Conservation (phyloP, 2,888 invertebrate genomes). For the Agonum fuliginosum region DNA sequence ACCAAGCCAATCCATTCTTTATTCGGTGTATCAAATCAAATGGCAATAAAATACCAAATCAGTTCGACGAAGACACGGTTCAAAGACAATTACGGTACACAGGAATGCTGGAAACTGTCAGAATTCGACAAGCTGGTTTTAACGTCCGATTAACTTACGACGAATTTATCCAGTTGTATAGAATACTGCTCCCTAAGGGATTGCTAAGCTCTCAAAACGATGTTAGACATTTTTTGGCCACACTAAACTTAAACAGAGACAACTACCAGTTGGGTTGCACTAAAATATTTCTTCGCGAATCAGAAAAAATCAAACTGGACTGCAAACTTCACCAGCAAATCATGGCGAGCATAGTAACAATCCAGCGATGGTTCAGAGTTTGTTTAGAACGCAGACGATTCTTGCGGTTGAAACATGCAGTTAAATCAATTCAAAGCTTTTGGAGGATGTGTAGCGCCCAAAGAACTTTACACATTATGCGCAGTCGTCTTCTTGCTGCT, state of each 20-base stretch:
- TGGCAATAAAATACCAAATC: constrained; percentile 92
- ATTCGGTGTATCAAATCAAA: constrained; percentile 97
- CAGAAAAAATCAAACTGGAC: constrained; percentile 94
- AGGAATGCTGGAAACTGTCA: constrained; percentile 97
- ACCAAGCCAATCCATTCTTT: constrained; percentile 91
- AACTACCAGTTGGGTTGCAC: constrained; percentile 92
- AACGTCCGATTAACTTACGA: constrained; percentile 95
- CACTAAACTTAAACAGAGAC: constrained; percentile 88
- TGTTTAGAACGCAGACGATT: constrained; percentile 87
- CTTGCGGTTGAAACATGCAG: constrained; percentile 82
- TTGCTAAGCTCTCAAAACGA: constrained; percentile 90
- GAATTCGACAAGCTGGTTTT: constrained; percentile 96
- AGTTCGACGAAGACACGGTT: constrained; percentile 95
- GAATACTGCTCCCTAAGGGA: constrained; percentile 92
- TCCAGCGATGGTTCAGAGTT: constrained; percentile 93
- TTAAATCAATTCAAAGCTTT: constrained; percentile 84
- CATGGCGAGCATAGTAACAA: constrained; percentile 92
- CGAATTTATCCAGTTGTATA: constrained; percentile 94
- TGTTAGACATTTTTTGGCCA: constrained; percentile 88
- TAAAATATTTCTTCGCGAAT: constrained; percentile 95
- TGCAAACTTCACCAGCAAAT: constrained; percentile 95
- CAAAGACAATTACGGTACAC: constrained; percentile 94
- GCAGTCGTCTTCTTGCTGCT: constrained; percentile 76
- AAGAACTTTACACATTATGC: constrained; percentile 72
- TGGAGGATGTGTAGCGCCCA: constrained; percentile 81